phyloP scores from a whole-genome alignment of 1,140 invertebrate species.

The Aphidius gifuensis region DNA sequence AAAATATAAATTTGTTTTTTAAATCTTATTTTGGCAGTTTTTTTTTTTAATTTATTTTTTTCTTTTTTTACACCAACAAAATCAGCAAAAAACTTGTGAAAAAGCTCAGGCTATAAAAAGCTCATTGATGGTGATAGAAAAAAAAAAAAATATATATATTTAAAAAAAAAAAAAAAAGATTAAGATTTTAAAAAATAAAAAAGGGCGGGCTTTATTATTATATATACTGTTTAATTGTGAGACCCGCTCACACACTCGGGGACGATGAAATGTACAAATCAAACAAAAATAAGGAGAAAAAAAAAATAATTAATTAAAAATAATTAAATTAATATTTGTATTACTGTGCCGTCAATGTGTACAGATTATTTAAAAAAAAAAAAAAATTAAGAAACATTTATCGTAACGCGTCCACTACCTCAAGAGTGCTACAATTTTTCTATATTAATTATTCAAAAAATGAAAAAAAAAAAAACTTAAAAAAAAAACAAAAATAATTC shows the following conservation, averaged over 20 bases:
- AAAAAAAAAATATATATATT: slow-evolving; percentile 7
- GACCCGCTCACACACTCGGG: slow-evolving; percentile 43
- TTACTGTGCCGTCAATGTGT: slow-evolving; percentile 10
- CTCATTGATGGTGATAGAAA: slow-evolving; percentile 19
- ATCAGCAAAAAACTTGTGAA: slow-evolving; percentile 1
- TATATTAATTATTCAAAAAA: neutral
- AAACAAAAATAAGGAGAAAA: slow-evolving; percentile 37
- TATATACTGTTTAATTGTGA: slow-evolving; percentile 11
- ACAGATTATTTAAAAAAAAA: slow-evolving; percentile 47
- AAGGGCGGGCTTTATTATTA: neutral
- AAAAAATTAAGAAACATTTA: slow-evolving; percentile 20
- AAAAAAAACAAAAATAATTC: too few relatives aligned
- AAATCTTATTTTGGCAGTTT: slow-evolving; percentile 9
- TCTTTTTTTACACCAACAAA: slow-evolving; percentile 15
- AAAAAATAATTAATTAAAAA: slow-evolving; percentile 34
- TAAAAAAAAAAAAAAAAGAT: slow-evolving; percentile 15
- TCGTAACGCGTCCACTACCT: slow-evolving; percentile 25
- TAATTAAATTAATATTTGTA: slow-evolving; percentile 26
- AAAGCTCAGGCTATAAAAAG: slow-evolving; percentile 19
- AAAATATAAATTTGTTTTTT: slow-evolving; percentile 4
- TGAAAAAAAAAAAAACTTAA: too few relatives aligned
- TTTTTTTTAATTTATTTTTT: slow-evolving; percentile 8
- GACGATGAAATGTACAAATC: slow-evolving; percentile 51
- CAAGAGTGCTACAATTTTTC: slow-evolving; percentile 21
- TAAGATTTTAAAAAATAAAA: slow-evolving; percentile 11